Percentiles rank a stretch among this genome's conserved stretches.
Conservation (phyloP, 2,888 invertebrate species). For the Heliconius erato region DNA sequence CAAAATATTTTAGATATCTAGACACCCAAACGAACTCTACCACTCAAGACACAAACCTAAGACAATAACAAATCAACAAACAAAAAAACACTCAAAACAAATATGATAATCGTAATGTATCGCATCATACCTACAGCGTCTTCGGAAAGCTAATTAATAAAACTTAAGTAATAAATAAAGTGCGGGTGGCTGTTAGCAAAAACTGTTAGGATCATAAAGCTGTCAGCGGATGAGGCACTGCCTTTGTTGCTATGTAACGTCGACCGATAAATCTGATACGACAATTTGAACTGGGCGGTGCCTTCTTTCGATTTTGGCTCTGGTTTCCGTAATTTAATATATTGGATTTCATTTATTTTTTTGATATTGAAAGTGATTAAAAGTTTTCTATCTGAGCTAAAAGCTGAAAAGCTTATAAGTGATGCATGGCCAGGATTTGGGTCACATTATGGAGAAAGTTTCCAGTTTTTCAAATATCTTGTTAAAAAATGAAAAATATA, state of each 20-base stretch:
- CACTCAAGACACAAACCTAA: too few relatives aligned
- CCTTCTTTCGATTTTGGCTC: constrained; percentile 46
- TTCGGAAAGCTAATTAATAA: constrained; percentile 83
- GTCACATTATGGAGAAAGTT: too few relatives aligned
- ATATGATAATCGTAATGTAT: constrained; percentile 28
- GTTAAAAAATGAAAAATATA: too few relatives aligned
- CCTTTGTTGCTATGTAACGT: constrained; percentile 81
- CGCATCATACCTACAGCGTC: constrained; percentile 54
- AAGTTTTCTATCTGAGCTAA: too few relatives aligned
- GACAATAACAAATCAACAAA: not conserved
- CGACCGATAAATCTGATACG: constrained; percentile 80
- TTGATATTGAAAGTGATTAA: too few relatives aligned
- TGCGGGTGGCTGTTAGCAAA: constrained; percentile 82
- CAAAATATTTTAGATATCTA: not conserved
- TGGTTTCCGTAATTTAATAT: constrained; percentile 15
- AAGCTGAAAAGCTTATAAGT: too few relatives aligned
- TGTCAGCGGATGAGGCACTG: constrained; percentile 84
- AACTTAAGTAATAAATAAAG: constrained; percentile 82
- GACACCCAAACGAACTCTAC: not conserved
- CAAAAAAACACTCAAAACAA: not conserved
- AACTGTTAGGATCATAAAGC: constrained; percentile 86
- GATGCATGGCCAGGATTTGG: too few relatives aligned
- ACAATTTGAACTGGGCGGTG: constrained; percentile 68
- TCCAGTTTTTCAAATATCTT: too few relatives aligned
- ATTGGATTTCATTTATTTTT: too few relatives aligned